These are phyloP conservation scores for Acromyrmex charruanus DNA, from an alignment of 1,140 invertebrate species.

Conservation along the genomic window DNA sequence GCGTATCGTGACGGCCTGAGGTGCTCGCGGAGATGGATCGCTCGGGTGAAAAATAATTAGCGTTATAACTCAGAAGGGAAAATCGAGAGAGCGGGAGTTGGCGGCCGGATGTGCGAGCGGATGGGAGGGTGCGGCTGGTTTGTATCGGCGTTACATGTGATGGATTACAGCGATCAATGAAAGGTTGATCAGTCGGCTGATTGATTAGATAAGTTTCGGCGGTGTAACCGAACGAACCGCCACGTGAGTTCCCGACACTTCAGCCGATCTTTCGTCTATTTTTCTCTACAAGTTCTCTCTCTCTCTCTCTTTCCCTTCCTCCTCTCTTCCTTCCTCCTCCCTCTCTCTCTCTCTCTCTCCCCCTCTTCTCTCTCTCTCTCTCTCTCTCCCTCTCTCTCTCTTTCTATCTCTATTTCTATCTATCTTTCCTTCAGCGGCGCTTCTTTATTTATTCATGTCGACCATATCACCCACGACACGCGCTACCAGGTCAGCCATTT, in stretches of 20 bases:
- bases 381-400: not conserved
- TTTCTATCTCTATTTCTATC: not conserved
- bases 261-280: constrained; percentile 30
- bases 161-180: constrained; percentile 74
- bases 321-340: not conserved
- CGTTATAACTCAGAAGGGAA: constrained; percentile 63
- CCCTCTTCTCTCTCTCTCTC: not conserved
- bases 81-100: constrained; percentile 48
- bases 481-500: constrained; percentile 59
- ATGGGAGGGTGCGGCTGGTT: constrained; percentile 30
- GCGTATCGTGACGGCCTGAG: constrained; percentile 30
- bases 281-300: constrained; percentile 18
- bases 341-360: not conserved
- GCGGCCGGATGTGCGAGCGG: constrained; percentile 32
- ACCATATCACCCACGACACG: constrained; percentile 58
- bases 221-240: constrained; percentile 54
- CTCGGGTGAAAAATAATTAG: constrained; percentile 75
- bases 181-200: constrained; percentile 70
- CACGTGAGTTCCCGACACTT: constrained; percentile 43
- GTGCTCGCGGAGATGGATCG: constrained; percentile 43
- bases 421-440: not conserved
- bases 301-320: not conserved
- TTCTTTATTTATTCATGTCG: constrained; percentile 72
- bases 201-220: constrained; percentile 77
- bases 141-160: constrained; percentile 68